Evolutionary conservation across 2,797 vertebrate genomes (phyloP).

Genomic region (Sciaenops ocellatus): DNA sequence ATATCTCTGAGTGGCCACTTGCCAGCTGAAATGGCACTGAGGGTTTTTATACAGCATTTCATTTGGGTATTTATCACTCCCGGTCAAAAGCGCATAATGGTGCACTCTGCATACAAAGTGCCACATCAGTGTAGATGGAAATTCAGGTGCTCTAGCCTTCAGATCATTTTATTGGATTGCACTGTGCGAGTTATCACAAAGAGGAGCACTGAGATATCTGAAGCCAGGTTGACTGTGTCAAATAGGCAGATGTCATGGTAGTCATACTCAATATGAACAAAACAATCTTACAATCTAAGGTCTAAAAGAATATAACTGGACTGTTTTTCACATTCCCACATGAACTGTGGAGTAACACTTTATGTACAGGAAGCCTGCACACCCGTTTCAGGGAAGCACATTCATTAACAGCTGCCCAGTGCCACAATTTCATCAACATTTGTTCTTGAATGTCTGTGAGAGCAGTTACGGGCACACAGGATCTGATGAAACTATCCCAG

Average conservation of each 20-base stretch:
- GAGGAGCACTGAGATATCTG: conserved; percentile 20
- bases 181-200: conserved; percentile 40
- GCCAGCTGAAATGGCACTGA: conserved; percentile 48
- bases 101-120: conserved; percentile 62
- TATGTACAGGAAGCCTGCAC: not conserved
- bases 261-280: conserved; percentile 11
- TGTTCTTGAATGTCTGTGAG: not conserved
- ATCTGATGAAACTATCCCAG: conserved; percentile 44
- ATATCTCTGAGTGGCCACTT: conserved; percentile 66
- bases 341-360: not conserved
- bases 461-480: not conserved
- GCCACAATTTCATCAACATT: conserved; percentile 15
- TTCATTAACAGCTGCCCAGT: conserved; percentile 4
- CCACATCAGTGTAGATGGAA: conserved; percentile 44
- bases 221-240: conserved; percentile 35
- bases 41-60: conserved; percentile 51
- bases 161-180: conserved; percentile 40
- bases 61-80: conserved; percentile 67
- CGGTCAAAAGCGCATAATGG: conserved; percentile 50
- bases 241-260: conserved; percentile 23
- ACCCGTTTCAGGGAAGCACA: not conserved
- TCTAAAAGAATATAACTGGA: no score
- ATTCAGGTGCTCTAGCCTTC: conserved; percentile 31
- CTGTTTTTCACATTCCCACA: not conserved
- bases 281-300: not conserved